These are phyloP conservation scores for Tinamus guttatus DNA, from an alignment of 2,113 vertebrate genomes.

Conservation along the genomic window DNA sequence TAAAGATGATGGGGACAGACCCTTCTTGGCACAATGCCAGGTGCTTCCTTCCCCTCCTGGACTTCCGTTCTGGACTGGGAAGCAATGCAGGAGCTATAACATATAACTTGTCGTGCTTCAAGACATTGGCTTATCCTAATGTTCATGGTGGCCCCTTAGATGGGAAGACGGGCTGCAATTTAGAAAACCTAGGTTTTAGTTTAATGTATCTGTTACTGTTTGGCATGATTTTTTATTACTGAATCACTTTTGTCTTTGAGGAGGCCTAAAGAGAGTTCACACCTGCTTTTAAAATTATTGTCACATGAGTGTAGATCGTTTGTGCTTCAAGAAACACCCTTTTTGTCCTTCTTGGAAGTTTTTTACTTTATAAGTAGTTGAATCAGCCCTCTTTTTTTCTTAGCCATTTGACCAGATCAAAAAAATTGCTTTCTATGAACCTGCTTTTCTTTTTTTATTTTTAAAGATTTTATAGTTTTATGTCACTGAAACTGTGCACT, in stretches of 20 bases:
- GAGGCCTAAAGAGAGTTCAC: not conserved
- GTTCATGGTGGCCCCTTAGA: rapidly evolving
- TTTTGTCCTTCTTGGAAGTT: not conserved
- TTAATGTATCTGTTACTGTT: not conserved
- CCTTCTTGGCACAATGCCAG: not conserved
- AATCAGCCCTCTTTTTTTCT: not conserved
- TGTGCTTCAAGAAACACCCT: not conserved
- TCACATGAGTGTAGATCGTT: not conserved
- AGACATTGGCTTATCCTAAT: rapidly evolving
- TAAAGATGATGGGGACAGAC: too few relatives aligned
- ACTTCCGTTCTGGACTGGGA: not conserved
- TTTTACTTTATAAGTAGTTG: not conserved
- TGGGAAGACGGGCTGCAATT: rapidly evolving
- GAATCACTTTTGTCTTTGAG: not conserved
- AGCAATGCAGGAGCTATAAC: not conserved
- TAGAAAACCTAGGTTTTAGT: not conserved
- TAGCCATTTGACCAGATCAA: not conserved
- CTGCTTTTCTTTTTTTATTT: not conserved
- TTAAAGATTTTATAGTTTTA: not conserved
- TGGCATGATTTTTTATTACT: rapidly evolving
- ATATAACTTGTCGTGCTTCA: rapidly evolving
- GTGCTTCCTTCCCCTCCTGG: not conserved
- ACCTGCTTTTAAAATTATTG: not conserved
- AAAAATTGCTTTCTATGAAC: not conserved
- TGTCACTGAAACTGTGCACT: not conserved